Evolutionary conservation across 2,888 invertebrate species (phyloP).

Genomic region (Siphlonurus alternatus): DNA sequence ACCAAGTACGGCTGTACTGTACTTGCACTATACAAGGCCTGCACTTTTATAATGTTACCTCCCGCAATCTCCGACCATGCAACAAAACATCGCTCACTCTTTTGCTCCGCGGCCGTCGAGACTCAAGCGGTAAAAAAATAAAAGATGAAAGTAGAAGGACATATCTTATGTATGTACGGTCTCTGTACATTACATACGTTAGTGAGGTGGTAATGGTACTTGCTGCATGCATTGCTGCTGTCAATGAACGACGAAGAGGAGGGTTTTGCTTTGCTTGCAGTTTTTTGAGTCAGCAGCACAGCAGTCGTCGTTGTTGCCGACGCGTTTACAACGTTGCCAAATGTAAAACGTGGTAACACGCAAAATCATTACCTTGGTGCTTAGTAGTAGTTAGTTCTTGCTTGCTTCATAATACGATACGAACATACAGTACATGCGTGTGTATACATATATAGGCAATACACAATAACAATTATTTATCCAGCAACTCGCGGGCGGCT

Average conservation of each 20-base stretch:
- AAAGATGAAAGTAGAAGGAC: too few relatives aligned
- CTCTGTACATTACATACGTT: background rate
- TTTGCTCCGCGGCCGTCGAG: too few relatives aligned
- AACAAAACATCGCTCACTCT: too few relatives aligned
- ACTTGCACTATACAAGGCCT: too few relatives aligned
- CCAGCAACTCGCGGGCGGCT: too few relatives aligned
- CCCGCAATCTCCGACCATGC: too few relatives aligned
- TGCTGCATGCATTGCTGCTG: background rate
- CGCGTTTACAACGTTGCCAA: background rate
- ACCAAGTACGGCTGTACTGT: too few relatives aligned
- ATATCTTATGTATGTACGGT: too few relatives aligned
- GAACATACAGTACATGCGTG: background rate
- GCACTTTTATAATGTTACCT: too few relatives aligned
- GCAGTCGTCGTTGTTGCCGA: too few relatives aligned
- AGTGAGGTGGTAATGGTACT: background rate
- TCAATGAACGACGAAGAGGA: background rate
- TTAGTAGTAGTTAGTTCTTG: background rate
- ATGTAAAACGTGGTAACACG: background rate
- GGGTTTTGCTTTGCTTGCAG: background rate
- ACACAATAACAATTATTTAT: background rate
- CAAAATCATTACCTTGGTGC: background rate
- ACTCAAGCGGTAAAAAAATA: too few relatives aligned
- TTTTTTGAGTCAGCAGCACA: background rate
- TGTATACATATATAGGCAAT: background rate
- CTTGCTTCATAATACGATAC: background rate